Evolutionary conservation across 23 tunicate genomes (phyloP).

Genomic region (Ciona savignyi): DNA sequence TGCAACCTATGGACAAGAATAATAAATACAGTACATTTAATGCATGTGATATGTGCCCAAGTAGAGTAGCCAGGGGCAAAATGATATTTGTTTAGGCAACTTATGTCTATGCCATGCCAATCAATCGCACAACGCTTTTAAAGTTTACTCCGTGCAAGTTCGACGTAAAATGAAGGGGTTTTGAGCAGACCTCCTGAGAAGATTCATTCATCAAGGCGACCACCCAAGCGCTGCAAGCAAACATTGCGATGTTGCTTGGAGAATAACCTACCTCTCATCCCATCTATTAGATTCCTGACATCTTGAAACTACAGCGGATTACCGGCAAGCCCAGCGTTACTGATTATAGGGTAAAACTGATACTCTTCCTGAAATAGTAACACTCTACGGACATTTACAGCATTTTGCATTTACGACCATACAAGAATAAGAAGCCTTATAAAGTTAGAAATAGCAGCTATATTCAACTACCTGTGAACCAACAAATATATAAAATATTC

Average conservation of each 20-base stretch:
- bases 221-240: not conserved
- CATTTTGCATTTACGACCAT: too few species aligned
- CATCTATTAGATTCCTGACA: not conserved
- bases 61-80: not conserved
- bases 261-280: not conserved
- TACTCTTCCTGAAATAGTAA: too few species aligned
- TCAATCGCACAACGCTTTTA: not conserved
- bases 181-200: not conserved
- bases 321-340: not conserved
- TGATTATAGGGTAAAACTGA: not conserved
- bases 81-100: not conserved
- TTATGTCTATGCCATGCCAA: not conserved
- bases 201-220: not conserved
- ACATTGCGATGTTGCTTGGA: too few species aligned
- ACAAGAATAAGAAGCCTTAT: too few species aligned
- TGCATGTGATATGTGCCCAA: too few species aligned
- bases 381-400: too few species aligned
- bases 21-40: too few species aligned
- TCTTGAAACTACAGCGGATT: not conserved
- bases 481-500: too few species aligned
- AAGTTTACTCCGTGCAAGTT: not conserved
- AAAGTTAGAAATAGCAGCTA: too few species aligned
- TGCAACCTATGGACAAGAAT: too few species aligned
- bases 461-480: too few species aligned
- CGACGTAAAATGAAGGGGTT: not conserved